Conservation (phyloP, 1,140 invertebrate species). For the Plectrocnemia conspersa region DNA sequence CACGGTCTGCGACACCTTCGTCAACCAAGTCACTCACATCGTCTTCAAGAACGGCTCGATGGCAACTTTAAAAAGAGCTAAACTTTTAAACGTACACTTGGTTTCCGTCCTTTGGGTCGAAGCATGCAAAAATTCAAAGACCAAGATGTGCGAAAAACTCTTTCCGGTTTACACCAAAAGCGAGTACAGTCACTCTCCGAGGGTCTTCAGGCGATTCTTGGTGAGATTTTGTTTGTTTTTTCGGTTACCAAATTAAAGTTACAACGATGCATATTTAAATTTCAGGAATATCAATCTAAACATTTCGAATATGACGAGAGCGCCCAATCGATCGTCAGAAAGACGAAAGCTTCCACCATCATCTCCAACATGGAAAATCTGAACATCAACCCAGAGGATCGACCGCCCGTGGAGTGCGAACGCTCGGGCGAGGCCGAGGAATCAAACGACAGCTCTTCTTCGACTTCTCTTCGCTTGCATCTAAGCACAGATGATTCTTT, state of each 20-base stretch:
- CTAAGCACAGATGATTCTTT: constrained; percentile 24
- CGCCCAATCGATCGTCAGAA: constrained; percentile 19
- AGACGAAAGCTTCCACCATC: constrained; percentile 16
- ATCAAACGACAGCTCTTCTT: constrained; percentile 9
- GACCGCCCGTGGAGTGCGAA: too few relatives aligned
- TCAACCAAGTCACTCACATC: constrained; percentile 47
- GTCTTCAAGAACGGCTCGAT: constrained; percentile 46
- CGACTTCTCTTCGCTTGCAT: constrained; percentile 17
- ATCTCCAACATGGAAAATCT: constrained; percentile 19
- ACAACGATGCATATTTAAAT: constrained; percentile 8
- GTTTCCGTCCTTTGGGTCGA: constrained; percentile 45
- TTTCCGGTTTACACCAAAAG: constrained; percentile 30
- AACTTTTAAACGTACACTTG: constrained; percentile 41
- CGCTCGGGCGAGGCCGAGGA: neutral
- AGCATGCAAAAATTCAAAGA: constrained; percentile 33
- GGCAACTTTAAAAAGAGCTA: constrained; percentile 41
- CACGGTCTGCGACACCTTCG: constrained; percentile 40
- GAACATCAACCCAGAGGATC: constrained; percentile 17
- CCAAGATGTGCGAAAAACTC: constrained; percentile 29
- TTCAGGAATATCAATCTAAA: constrained; percentile 26
- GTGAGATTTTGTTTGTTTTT: constrained; percentile 16
- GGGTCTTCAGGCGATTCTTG: constrained; percentile 30
- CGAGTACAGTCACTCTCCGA: constrained; percentile 29
- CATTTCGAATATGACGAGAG: constrained; percentile 26
- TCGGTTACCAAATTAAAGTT: neutral